Conservation (phyloP, 2,888 invertebrate species). For the Silvanus unidentatus region DNA sequence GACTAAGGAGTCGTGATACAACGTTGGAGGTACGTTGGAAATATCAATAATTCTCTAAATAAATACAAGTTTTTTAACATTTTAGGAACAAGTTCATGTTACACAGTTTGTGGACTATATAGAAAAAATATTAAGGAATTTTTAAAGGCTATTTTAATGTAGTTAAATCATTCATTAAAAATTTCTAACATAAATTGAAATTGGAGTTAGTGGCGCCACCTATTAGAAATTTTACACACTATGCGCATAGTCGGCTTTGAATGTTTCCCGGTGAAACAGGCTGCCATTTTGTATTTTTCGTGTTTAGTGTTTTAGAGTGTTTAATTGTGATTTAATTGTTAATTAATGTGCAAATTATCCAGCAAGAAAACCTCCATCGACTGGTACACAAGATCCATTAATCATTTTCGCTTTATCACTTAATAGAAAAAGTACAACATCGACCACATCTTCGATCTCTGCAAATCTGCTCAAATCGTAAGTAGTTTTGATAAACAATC, state of each 20-base stretch:
- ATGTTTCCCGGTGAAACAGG: no score
- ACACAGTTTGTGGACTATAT: slow-evolving; percentile 59
- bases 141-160: slow-evolving; percentile 25
- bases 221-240: no score
- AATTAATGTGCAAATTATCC: slow-evolving; percentile 16
- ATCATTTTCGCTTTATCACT: slow-evolving; percentile 78
- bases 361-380: slow-evolving; percentile 69
- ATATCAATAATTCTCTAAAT: slow-evolving; percentile 6
- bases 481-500: neutral
- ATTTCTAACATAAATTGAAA: no score
- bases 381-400: slow-evolving; percentile 66
- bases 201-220: no score
- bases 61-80: slow-evolving; percentile 24
- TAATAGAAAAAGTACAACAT: slow-evolving; percentile 71
- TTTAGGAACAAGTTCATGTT: slow-evolving; percentile 65
- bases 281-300: no score
- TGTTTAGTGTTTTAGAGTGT: no score
- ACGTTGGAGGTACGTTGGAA: slow-evolving; percentile 54
- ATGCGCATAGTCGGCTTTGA: no score
- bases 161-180: no score
- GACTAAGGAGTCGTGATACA: slow-evolving; percentile 59
- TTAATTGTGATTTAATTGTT: no score
- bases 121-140: slow-evolving; percentile 48
- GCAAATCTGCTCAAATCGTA: slow-evolving; percentile 47
- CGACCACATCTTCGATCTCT: slow-evolving; percentile 77